Conservation (phyloP, 2,113 vertebrate genomes). For the Trematomus loennbergii region DNA sequence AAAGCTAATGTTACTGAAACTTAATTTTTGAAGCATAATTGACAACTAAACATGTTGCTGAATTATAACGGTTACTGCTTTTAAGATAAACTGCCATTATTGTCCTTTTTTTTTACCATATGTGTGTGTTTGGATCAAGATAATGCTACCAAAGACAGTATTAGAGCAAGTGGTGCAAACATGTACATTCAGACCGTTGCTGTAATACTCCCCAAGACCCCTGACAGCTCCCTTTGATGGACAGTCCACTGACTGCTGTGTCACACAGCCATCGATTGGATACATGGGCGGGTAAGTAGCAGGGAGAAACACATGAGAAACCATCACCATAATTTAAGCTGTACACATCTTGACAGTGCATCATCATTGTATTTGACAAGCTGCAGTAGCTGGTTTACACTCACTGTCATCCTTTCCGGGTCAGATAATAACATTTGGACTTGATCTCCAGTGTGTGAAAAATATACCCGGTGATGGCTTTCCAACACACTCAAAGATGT, state of each 20-base stretch:
- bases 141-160: background rate
- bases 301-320: constrained; percentile 30
- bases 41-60: background rate
- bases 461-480: constrained; percentile 11
- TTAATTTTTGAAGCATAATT: background rate
- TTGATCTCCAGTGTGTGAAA: constrained; percentile 21
- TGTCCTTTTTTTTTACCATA: background rate
- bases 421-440: constrained; percentile 22
- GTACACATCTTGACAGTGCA: constrained; percentile 42
- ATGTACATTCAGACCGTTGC: background rate
- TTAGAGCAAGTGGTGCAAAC: background rate
- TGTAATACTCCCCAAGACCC: constrained; percentile 1
- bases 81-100: background rate
- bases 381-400: constrained; percentile 29
- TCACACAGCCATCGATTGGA: constrained; percentile 32
- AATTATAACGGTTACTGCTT: background rate
- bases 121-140: background rate
- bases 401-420: constrained; percentile 23
- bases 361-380: constrained; percentile 41
- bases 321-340: constrained; percentile 43
- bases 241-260: constrained; percentile 12
- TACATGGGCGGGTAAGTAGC: constrained; percentile 25
- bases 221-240: constrained; percentile 37
- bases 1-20: background rate
- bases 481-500: constrained; percentile 19